Evolutionary conservation across 2,797 vertebrate species (phyloP), one percentile per base, ranked within the genome.

Genomic region (Mormyrops attenuatus): DNA sequence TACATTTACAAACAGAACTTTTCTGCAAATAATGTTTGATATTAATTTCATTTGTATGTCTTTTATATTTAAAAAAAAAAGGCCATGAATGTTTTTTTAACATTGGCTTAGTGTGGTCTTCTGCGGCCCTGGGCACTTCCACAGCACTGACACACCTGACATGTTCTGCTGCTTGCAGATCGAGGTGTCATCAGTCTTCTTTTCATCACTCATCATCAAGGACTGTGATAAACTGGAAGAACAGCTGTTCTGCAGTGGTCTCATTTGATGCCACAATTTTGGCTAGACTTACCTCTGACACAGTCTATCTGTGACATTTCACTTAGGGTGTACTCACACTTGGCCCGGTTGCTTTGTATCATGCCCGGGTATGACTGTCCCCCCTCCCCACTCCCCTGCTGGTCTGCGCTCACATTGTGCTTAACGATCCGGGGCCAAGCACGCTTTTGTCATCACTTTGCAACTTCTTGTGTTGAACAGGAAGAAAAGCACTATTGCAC

Each of bases 21-120:
- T 69, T 69, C 66, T 69, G 66, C 38, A 38, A 69, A 38, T 69
- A 69, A 69, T 69, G 13, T 69, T 69, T 69, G 66, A 38, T 69
- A 69, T 69, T 69, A 69, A 69, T 69, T 34, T 69, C 3, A 69
- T 94, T 92, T 94, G 90, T 90, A 4, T 91, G 93, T 94, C 92
- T 94, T 69, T 69, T 69, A 34, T 69, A 69, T 69, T 69, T 69
- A n/a, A 52, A 52, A 69, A 69, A 69, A 69, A 15, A 55, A 20
- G 66, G 30, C 66, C 66, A 38, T 69, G 30, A 30, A 15, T 69
- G 66, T 69, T 69, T 69, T 69, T 30, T 69, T 2, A 69, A 69
- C 17, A 15, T 34, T 30, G 26, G 66, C 34, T 34, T 34, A 15
- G 63, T 34, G 63, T 34, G 63, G 63, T 69, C 26, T 66, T 13